Evolutionary conservation across 1,140 invertebrate genomes (phyloP), one percentile per base, ranked within the genome.

Genomic region (Dinothrombium tinctorium): DNA sequence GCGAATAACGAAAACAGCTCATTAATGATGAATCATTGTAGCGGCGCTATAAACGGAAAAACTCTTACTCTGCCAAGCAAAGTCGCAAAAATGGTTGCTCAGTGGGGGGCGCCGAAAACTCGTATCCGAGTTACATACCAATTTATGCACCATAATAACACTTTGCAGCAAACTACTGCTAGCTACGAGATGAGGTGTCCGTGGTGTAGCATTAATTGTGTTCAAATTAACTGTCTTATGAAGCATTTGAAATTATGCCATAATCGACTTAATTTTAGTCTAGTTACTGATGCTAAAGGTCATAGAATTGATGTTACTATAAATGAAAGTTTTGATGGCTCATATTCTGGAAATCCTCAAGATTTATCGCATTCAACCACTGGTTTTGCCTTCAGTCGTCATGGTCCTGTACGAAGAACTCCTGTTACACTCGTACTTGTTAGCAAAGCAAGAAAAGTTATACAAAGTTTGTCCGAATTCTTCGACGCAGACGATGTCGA

Each of bases 141-240:
- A 59, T 92, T 95, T 62, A 68, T 87, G 43, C 90, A 89, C 54
- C 87, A 87, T 57, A 89, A 87, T 56, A 87, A 86, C 56, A 82
- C 77, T 25, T 65, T 83, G 22, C 86, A 92, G 56, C 83, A 89
- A 59, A 95, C 84, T 1, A 84, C 90, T 60, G 79, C 83, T 17
- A 73, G 79, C 28, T 76, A 83, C 51, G 83, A 90, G 60, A 63
- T 89, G 11, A 72, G 77, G 49, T 95, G 87, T 58, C 84, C 86
- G 2, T 94, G 86, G 86, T 94, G 87, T 55, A 79, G 74, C 1
- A 60, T 92, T 6, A 78, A 90, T 55, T 92, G 84, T 53, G 69
- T 74, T 20, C 68, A 72, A 37, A 60, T 92, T 2, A 89, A 89
- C 58, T 76, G 79, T 0, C 62, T 95, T 26, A 65, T 92, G 9